A percentile compares a stretch with the other conserved stretches of the same genome.
Evolutionary conservation across 2,797 vertebrate species (phyloP).

Genomic region (Erithacus rubecula): DNA sequence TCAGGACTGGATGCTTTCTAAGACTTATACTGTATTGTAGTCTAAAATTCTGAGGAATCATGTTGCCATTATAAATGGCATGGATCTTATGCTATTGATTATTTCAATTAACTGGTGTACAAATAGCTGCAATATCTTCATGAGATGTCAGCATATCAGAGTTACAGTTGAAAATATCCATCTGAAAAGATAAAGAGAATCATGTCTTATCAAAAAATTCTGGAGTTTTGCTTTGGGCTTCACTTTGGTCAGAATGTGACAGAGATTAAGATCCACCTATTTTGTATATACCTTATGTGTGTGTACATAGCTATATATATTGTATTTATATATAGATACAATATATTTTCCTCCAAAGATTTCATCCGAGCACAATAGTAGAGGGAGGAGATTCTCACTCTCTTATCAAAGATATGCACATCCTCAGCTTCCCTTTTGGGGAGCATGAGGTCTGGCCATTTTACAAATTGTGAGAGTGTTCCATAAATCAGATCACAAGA

Average conservation of each 20-base stretch:
- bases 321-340: not conserved
- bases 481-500: not conserved
- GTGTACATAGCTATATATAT: rapidly evolving
- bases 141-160: not conserved
- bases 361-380: not conserved
- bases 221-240: not conserved
- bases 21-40: not conserved
- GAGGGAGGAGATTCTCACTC: not conserved
- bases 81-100: not conserved
- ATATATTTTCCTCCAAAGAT: not conserved
- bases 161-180: not conserved
- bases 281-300: not conserved
- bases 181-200: not conserved
- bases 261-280: not conserved
- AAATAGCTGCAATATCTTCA: not conserved
- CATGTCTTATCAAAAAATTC: not conserved
- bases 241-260: not conserved
- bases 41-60: not conserved
- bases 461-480: not conserved
- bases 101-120: not conserved
- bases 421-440: not conserved
- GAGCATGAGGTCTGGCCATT: not conserved
- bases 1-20: not conserved
- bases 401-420: not conserved
- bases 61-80: not conserved